Evolutionary conservation across 2,797 vertebrate genomes (phyloP).

Genomic region (Morus bassanus): DNA sequence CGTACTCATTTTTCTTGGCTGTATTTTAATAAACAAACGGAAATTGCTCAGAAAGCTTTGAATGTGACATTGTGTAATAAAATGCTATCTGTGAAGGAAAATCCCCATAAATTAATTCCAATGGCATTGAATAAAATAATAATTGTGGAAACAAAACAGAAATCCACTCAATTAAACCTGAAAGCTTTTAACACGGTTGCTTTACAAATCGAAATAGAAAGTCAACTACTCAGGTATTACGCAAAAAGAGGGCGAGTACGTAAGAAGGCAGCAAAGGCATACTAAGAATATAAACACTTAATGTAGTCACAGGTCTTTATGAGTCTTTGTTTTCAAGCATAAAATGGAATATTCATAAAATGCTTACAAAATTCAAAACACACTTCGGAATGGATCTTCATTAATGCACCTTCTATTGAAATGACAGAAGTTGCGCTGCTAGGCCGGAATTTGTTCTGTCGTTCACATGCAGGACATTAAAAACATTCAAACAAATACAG

Average conservation of each 20-base stretch:
- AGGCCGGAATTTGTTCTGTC: background rate
- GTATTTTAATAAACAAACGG: background rate
- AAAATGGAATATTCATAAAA: background rate
- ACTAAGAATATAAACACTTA: background rate
- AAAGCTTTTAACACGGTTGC: background rate
- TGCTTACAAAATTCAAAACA: background rate
- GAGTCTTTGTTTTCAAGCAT: background rate
- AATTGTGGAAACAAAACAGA: background rate
- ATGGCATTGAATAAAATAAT: background rate
- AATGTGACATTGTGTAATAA: accelerated
- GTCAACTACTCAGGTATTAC: background rate
- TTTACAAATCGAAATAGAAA: background rate
- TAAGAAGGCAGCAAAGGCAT: background rate
- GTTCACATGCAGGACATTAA: background rate
- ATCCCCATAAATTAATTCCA: background rate
- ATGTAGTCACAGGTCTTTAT: background rate
- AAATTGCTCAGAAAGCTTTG: background rate
- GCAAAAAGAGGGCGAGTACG: background rate
- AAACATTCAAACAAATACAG: slow-evolving; percentile 16
- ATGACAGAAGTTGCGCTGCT: background rate
- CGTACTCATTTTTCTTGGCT: background rate
- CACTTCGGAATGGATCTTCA: background rate
- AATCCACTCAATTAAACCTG: background rate
- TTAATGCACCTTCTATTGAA: background rate
- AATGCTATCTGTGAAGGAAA: background rate